phyloP scores from a whole-genome alignment of 2,888 invertebrate genomes.

The Agonopterix subpropinquella region DNA sequence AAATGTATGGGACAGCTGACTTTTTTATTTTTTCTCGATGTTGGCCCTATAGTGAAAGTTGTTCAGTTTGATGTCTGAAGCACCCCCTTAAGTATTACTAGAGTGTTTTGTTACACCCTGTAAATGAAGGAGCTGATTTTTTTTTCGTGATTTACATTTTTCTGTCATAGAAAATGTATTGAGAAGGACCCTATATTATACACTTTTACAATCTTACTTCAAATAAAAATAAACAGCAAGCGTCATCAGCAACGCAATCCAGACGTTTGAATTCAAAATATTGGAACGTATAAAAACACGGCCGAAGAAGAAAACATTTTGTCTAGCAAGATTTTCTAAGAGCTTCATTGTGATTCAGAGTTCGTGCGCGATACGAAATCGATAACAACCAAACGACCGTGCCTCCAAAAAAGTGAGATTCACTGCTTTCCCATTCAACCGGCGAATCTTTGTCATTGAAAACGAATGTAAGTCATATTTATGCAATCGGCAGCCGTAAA shows the following conservation, averaged over 20 bases:
- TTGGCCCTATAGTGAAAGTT: too few species aligned
- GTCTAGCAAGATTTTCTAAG: constrained; percentile 37
- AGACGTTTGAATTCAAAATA: constrained; percentile 30
- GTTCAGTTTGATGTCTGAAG: too few species aligned
- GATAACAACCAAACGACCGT: constrained; percentile 51
- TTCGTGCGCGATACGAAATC: constrained; percentile 52
- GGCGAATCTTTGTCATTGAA: constrained; percentile 57
- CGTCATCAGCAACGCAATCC: constrained; percentile 11
- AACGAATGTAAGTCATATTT: constrained; percentile 47
- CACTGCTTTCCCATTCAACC: constrained; percentile 53
- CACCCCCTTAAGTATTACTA: too few species aligned
- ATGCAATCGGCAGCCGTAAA: constrained; percentile 48
- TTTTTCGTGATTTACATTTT: too few species aligned
- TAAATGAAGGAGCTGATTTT: too few species aligned
- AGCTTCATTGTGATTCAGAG: constrained; percentile 48
- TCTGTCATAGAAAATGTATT: too few species aligned
- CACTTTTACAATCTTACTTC: too few species aligned
- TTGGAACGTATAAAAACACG: constrained; percentile 23
- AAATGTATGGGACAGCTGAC: too few species aligned
- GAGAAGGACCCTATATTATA: too few species aligned
- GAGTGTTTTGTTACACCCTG: too few species aligned
- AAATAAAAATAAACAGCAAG: background rate
- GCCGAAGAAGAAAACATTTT: constrained; percentile 24
- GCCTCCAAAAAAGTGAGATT: constrained; percentile 48
- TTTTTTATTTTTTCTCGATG: too few species aligned